Evolutionary conservation across 37 sponge, comb jelly and placozoan species (phyloP), one percentile per base, ranked within the genome.

Genomic region (Bolinopsis microptera): DNA sequence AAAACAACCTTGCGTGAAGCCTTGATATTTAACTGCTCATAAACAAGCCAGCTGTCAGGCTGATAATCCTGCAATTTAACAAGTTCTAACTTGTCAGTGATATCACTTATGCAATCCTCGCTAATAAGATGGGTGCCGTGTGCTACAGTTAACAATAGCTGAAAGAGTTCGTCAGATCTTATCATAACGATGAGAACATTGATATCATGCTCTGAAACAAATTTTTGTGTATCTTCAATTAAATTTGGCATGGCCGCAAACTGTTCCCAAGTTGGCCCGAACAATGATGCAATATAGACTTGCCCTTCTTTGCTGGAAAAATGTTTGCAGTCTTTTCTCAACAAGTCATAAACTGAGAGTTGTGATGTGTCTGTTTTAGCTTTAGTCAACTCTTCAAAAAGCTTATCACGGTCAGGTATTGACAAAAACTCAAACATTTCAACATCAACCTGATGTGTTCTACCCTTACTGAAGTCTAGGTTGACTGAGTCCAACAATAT

Each of bases 211-310:
- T 70, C 30, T 70, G 30, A 70, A 2, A 8, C 21, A 70, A 28
- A 70, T 22, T 22, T 28, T 70, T 9, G 2, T 3, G 28, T 28
- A n/a, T 70, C 74, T 26, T 70, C 74, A 22, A 70, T 3, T 22
- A 70, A 9, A 28, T 70, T 13, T 3, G 34, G 34, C 9, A 35
- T 8, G 3, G 82, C 18, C 2, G 38, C 18, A 13, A 36, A 80
- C 30, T 80, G 37, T 34, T 80, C 82, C 82, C 82, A 80, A 80
- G 35, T 80, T 3, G 37, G 21, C 22, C 82, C 82, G 34, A 30
- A 30, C 8, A 80, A 32, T 2, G 82, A 80, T 18, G 37, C 34
- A 36, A 80, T 80, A 33, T 21, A 80, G 5, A 80, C 82, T 8
- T 9, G 2, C 8, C 82, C 82, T 21, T 2, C 8, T 34, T 30